Evolutionary conservation across 2,797 vertebrate genomes (phyloP).

Genomic region (Chloroceryle amazona): DNA sequence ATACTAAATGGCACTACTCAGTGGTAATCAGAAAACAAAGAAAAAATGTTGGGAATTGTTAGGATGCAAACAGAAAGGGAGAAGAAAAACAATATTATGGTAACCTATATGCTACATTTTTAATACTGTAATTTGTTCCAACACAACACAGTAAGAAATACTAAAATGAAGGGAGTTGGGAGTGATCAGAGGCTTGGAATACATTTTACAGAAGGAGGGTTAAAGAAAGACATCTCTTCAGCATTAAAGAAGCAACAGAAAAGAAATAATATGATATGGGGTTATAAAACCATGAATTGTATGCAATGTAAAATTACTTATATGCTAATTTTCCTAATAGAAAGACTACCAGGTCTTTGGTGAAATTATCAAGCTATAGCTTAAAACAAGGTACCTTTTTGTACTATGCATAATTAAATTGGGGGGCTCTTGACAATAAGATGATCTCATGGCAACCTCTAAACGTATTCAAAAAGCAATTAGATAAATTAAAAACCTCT

Average conservation of each 20-base stretch:
- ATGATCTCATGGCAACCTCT: neutral
- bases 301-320: neutral
- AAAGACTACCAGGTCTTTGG: neutral
- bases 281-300: neutral
- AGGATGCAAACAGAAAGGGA: neutral
- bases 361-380: constrained; percentile 20
- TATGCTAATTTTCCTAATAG: constrained; percentile 15
- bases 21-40: neutral
- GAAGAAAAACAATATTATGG: neutral
- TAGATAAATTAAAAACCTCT: constrained; percentile 14
- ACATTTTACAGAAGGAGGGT: neutral
- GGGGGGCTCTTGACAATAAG: neutral
- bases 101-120: neutral
- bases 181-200: neutral
- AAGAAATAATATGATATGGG: neutral
- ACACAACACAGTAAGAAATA: neutral
- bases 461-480: constrained; percentile 17
- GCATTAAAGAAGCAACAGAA: neutral
- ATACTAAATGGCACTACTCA: neutral
- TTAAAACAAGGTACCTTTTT: constrained; percentile 7
- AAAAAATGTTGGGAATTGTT: neutral
- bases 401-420: neutral
- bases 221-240: neutral
- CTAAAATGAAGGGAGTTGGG: neutral
- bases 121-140: neutral